Percentiles rank a stretch among this genome's conserved stretches.
phyloP scores from a whole-genome alignment of 2,888 invertebrate species.

The Neoascia interrupta region DNA sequence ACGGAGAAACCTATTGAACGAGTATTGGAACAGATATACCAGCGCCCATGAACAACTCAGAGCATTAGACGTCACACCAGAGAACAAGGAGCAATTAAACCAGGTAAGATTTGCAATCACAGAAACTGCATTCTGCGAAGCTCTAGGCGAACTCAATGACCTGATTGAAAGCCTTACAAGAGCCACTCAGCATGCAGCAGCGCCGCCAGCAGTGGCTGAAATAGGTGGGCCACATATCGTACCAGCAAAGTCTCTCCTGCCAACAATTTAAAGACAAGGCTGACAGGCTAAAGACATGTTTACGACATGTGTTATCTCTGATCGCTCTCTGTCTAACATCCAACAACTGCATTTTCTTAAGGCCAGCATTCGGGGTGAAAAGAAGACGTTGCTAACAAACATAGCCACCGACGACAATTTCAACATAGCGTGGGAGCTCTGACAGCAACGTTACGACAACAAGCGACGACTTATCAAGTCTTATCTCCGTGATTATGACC shows the following conservation, averaged over 20 bases:
- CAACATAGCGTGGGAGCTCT: constrained; percentile 1
- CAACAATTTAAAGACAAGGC: background rate
- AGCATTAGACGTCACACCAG: background rate
- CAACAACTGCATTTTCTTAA: background rate
- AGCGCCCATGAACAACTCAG: background rate
- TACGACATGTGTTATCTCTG: background rate
- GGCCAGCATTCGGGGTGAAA: background rate
- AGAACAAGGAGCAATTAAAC: no score
- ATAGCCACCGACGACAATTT: background rate
- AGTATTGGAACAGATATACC: background rate
- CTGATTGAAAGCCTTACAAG: background rate
- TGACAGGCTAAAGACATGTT: no score
- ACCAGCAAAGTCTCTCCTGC: no score
- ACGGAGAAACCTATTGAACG: background rate
- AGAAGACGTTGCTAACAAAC: background rate
- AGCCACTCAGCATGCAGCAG: no score
- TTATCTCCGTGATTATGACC: background rate
- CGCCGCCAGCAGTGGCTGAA: no score
- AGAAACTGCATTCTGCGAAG: background rate
- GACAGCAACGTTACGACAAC: constrained; percentile 1
- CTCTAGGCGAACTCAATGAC: background rate
- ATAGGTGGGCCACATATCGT: no score
- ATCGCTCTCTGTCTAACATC: background rate
- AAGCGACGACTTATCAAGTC: constrained; percentile 9
- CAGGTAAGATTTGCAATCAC: background rate